These are phyloP conservation scores for Eupithecia inturbata DNA, from an alignment of 2,888 invertebrate species.

Conservation along the genomic window DNA sequence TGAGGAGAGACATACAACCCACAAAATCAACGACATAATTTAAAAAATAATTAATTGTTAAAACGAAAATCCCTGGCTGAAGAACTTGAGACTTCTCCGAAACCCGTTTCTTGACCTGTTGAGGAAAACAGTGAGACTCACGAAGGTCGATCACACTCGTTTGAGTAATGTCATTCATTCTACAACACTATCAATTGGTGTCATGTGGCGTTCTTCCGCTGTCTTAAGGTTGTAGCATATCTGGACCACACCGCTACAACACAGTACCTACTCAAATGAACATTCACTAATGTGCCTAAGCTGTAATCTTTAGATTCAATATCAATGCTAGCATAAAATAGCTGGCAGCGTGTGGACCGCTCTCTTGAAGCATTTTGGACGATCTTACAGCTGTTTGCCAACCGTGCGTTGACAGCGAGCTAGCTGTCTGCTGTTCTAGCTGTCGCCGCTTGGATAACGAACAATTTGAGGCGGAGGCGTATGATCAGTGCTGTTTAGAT, in stretches of 20 bases:
- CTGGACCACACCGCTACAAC: no score
- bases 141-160: slow-evolving; percentile 35
- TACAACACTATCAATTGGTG: background rate
- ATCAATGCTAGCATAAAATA: no score
- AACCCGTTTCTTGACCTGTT: slow-evolving; percentile 14
- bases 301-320: no score
- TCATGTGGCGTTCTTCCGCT: background rate
- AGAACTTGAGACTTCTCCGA: background rate
- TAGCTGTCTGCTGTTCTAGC: background rate
- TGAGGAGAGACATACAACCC: no score
- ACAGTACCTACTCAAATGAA: no score
- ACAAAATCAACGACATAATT: background rate
- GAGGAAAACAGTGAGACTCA: slow-evolving; percentile 33
- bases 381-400: background rate
- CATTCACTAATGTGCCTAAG: no score
- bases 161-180: slow-evolving; percentile 15
- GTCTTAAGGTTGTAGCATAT: background rate
- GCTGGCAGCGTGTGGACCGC: no score
- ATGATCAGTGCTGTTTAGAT: background rate
- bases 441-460: background rate
- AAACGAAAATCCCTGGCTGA: slow-evolving; percentile 10
- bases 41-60: background rate
- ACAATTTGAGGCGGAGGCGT: no score
- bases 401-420: background rate
- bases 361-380: no score